phyloP scores from a whole-genome alignment of 2,888 invertebrate species.

The Lepetodrilus schrolli region DNA sequence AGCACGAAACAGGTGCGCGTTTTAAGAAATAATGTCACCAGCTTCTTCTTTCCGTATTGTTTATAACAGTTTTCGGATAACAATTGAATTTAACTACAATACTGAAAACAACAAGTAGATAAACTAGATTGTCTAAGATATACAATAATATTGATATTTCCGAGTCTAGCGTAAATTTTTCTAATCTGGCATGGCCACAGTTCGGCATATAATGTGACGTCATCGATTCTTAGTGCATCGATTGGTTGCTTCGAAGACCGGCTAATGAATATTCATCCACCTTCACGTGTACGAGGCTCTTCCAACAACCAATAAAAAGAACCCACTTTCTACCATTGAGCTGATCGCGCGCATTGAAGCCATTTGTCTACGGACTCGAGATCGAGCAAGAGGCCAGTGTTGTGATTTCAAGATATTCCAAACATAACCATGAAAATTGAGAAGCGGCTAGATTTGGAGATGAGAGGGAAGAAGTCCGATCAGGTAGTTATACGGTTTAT shows the following conservation, averaged over 20 bases:
- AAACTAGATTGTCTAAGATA: too few species aligned
- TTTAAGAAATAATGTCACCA: too few species aligned
- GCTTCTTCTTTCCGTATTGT: too few species aligned
- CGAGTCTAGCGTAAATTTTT: not conserved
- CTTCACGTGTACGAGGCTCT: constrained; percentile 54
- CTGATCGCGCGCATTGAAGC: constrained; percentile 59
- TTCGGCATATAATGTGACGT: constrained; percentile 39
- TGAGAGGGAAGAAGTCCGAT: constrained; percentile 90
- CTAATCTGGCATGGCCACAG: not conserved
- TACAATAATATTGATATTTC: too few species aligned
- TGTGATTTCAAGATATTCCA: not conserved
- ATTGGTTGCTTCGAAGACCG: constrained; percentile 44
- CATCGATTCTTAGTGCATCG: constrained; percentile 8
- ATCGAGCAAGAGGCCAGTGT: not conserved
- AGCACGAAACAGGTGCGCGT: too few species aligned
- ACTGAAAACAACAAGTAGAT: too few species aligned
- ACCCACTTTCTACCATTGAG: constrained; percentile 55
- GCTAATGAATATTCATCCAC: constrained; percentile 62
- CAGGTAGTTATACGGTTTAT: constrained; percentile 83
- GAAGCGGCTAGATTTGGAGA: constrained; percentile 90
- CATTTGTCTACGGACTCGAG: constrained; percentile 29
- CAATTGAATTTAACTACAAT: too few species aligned
- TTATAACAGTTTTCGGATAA: too few species aligned
- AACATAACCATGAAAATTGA: constrained; percentile 2
- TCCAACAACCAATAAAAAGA: constrained; percentile 55